A percentile compares a stretch with the other conserved stretches of the same genome.
phyloP scores from a whole-genome alignment of 2,888 invertebrate genomes.

The Hydraecia micacea region DNA sequence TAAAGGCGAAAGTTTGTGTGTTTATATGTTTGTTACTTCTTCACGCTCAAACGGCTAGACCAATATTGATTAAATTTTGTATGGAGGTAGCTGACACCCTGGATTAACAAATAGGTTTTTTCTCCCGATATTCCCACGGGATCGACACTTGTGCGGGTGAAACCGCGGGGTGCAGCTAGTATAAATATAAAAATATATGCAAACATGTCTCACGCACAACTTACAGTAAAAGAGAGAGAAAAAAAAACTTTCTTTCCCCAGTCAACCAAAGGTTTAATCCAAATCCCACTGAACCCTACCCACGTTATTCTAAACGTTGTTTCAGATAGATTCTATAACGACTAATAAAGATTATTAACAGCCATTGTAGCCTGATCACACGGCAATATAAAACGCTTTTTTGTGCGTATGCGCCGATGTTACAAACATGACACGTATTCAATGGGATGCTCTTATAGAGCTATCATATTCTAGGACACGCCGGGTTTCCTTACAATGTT shows the following conservation, averaged over 20 bases:
- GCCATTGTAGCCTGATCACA: constrained; percentile 67
- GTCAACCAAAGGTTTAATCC: neutral
- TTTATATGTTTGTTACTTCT: no score
- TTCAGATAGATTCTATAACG: constrained; percentile 59
- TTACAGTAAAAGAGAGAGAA: neutral
- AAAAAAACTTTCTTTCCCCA: neutral
- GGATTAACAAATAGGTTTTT: no score
- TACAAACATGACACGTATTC: constrained; percentile 45
- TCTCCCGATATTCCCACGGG: no score
- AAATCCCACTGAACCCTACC: constrained; percentile 34
- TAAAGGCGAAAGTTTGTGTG: no score
- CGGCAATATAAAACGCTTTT: constrained; percentile 58
- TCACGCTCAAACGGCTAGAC: no score
- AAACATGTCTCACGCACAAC: neutral
- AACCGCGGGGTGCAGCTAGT: no score
- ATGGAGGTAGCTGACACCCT: no score
- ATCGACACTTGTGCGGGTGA: no score
- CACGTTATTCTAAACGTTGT: constrained; percentile 49
- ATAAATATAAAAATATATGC: no score
- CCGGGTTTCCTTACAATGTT: no score
- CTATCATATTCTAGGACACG: no score
- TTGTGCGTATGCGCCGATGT: constrained; percentile 33
- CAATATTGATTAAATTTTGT: no score
- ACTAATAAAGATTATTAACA: constrained; percentile 68
- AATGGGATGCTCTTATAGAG: constrained; percentile 38